Percentiles rank a stretch among this genome's conserved stretches.
phyloP scores from a whole-genome alignment of 2,797 vertebrate genomes.

The Diglossa cyanea region DNA sequence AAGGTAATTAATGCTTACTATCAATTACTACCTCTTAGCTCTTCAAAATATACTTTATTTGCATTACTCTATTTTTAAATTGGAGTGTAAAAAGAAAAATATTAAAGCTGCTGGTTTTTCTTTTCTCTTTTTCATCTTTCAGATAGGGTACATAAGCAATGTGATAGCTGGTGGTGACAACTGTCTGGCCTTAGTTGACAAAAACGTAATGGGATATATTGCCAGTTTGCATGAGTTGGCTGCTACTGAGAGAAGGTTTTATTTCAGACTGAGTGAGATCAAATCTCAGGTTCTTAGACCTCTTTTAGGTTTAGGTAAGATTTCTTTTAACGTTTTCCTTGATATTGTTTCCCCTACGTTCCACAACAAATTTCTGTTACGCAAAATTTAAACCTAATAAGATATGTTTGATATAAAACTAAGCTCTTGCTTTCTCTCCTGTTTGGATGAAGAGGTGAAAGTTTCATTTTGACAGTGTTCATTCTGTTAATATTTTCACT shows the following conservation, averaged over 20 bases:
- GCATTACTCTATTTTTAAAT: neutral
- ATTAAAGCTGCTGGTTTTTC: neutral
- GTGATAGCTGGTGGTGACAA: slow-evolving; percentile 85
- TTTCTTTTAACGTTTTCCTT: neutral
- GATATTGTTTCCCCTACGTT: neutral
- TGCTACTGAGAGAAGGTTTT: slow-evolving; percentile 89
- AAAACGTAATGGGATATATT: slow-evolving; percentile 92
- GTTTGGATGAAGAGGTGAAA: neutral
- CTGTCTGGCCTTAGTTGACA: slow-evolving; percentile 86
- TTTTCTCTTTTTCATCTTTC: slow-evolving; percentile 21
- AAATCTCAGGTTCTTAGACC: slow-evolving; percentile 89
- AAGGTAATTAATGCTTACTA: neutral
- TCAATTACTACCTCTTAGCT: neutral
- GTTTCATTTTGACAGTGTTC: neutral
- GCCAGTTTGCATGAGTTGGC: slow-evolving; percentile 93
- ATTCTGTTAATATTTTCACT: neutral
- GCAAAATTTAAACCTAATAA: neutral
- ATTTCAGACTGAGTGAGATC: slow-evolving; percentile 86
- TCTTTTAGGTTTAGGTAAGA: slow-evolving; percentile 89
- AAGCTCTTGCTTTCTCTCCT: neutral
- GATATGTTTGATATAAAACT: neutral
- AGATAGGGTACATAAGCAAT: slow-evolving; percentile 92
- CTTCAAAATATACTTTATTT: neutral
- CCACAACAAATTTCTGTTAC: neutral
- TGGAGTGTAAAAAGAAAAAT: neutral